Base-by-base conservation (phyloP, 2,113 vertebrate species). In the Eidolon helvum region DNA sequence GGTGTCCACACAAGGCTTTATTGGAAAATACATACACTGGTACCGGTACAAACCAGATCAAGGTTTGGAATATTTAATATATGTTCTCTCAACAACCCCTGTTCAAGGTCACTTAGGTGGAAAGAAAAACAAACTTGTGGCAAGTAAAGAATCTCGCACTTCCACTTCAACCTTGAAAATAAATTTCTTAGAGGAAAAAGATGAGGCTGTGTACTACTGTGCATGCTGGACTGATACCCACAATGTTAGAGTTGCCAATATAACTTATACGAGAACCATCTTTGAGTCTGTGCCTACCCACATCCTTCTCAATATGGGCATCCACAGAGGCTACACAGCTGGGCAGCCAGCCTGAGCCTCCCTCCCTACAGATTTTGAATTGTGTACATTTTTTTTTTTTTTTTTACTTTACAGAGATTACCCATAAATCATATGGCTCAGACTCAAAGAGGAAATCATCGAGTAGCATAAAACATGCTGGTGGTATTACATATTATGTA, bases 141-240 rank as follows among this genome's bases (percentile, higher is more conserved):
- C 69, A 66, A 87, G 30, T 11, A 97, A 95, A 93, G 22, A 65
- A 21, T 0, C 0, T 48, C 0, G 0, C 0, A 35, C 53, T 45
- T 91, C 16, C n/a, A 90, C 55, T 3, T 74, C 89, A 1, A 82
- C 10, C 10, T 59, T 96, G 68, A 89, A 10, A 57, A 95, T 97
- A 95, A 75, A 82, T 43, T 91, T 28, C 53, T 26, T 97, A 53
- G 28, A 85, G 38, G 43, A 86, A 85, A 79, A 80, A 68, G 97
- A 98, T 12, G 92, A 96, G 50, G 94, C 75, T 0, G 3, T 18
- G 1, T 97, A 97, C 40, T 97, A 91, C 69, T 96, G 96, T 87
- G 75, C 69, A 6, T 0, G 1, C 48, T 87, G 94, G 87, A 5
- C 8, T 5, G 1, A 0, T 0, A 0, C 1, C 1, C 96, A 97